Evolutionary conservation across 2,888 invertebrate species (phyloP), one percentile per base, ranked within the genome.

Genomic region (Nemotelus nigrinus): DNA sequence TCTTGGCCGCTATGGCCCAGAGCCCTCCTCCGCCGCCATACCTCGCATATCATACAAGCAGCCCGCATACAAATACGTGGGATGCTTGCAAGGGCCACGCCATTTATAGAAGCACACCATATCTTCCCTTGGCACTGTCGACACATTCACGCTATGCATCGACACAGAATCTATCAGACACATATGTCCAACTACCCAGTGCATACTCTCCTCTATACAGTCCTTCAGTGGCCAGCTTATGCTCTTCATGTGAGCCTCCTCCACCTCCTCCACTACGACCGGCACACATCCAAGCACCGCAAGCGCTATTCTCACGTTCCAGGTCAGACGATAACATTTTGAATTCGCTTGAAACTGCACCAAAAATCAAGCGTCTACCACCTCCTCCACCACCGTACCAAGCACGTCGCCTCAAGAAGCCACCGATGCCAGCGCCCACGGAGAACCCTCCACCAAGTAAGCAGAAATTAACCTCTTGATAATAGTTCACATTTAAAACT

Each of bases 311-410:
- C 83, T 89, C 91, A 80, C 89, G 94, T 81, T 92, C 94, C 3
- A 91, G 93, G 84, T 94, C 95, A 75, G 93, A 95, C 84, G 95
- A 95, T 84, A 94, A 95, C 84, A 93, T 95, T 83, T 88, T 95
- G 80, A 93, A 92, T 82, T 91, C 91, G 77, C 88, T 91, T 82
- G 91, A 92, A 80, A 86, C 89, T 80, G 80, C 85, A 80, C 87
- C 88, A 45, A 89, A 89, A 82, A 87, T 88, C 72, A 88, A 89
- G 78, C 86, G 90, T 78, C 82, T 89, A 78, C 89, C 90, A 47
- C 90, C 90, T 2, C 90, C 89, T 3, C 90, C 91, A 58, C 90
- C 90, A 43, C 89, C 90, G 2, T 90, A 87, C 79, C 86, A 86
- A 25, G 84, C 85, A 79, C 82, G 85, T 63, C 83, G 86, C 25